Base-by-base conservation (phyloP, 2,797 vertebrate species). In the Melanotaenia parkinsoni region DNA sequence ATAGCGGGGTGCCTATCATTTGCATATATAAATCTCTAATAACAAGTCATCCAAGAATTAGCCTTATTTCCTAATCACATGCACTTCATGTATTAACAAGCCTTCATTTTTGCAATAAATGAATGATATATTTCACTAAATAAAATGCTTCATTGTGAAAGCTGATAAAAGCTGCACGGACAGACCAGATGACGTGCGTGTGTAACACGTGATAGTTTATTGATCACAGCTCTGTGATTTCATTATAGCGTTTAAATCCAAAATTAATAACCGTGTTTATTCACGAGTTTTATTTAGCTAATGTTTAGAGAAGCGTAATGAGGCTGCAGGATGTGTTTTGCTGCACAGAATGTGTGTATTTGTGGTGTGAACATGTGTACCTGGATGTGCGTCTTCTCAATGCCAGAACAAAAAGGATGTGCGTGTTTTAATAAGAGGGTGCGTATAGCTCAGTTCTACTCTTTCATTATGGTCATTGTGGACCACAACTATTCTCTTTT, bases 251-350 rank as follows among this genome's bases (percentile, higher is more conserved):
- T 86, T 92, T 90, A 90, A 93, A 93, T 94, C 89, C 85, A 83
- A 89, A 91, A 91, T 90, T 88, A 93, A 90, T 88, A 89, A 80
- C 85, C 78, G 30, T 84, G 83, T 79, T 89, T 90, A 92, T 93
- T 93, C 92, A 93, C 91, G 73, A 83, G 51, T 76, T 85, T 86
- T 83, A 82, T 90, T 88, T 74, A 76, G 81, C 70, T 84, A 68
- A 81, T 91, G 83, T 91, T 89, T 88, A 81, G 74, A 79, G 76
- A 59, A 59, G 74, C 59, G 30, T 87, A 88, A 87, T 88, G 72
- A 89, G 70, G 60, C 77, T 72, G 47, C 57, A 38, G 63, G 71
- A 81, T 82, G 78, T 54, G 70, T 66, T 59, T 82, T 58, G 28
- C 84, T 68, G 30, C 35, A 66, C 3, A 65, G 38, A 54, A 53